Base-by-base conservation (phyloP, 2,113 vertebrate species). In the Corythoichthys intestinalis region DNA sequence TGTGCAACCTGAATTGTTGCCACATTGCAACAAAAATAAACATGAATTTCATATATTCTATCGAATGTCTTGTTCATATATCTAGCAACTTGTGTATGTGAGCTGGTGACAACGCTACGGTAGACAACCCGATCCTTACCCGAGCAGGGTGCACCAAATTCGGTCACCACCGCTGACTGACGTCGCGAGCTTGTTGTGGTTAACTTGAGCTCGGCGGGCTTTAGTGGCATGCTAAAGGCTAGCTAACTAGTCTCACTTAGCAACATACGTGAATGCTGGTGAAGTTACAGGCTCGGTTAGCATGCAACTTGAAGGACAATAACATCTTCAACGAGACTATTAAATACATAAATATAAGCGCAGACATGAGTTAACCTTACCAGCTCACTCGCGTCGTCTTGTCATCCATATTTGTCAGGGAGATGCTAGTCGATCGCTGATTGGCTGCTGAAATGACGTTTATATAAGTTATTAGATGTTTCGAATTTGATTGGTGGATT, bases 391-490 rank as follows among this genome's bases (percentile, higher is more conserved):
- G 78, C 71, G 65, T 58, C 50, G 50, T 77, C 69, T 61, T 74
- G 78, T 81, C 82, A 48, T 83, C 88, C 91, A 92, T 92, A 78
- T 84, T 76, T 76, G 66, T 78, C 41, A 66, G 57, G 46, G 63
- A 66, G 68, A 58, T 58, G 48, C 67, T 78, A 81, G 83, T 80
- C 74, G 67, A 7, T 12, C 52, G 77, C 83, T 90, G 79, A 80
- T 86, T 85, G 88, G 83, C 74, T 77, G 53, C 79, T 76, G 80
- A 82, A 80, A 77, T 83, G 89, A 46, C 61, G 20, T 47, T 11
- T 0, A 2, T 2, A 0, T 5, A 11, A 17, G 39, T 62, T 14
- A n/a, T 4, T 44, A 20, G 6, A 62, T 4, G 8, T 2, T 10
- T 7, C 4, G n/a, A 6, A 20, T 8, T 3, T 63, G 41, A 91